Evolutionary conservation across 2,797 vertebrate genomes (phyloP).

Genomic region (Myotis daubentonii): DNA sequence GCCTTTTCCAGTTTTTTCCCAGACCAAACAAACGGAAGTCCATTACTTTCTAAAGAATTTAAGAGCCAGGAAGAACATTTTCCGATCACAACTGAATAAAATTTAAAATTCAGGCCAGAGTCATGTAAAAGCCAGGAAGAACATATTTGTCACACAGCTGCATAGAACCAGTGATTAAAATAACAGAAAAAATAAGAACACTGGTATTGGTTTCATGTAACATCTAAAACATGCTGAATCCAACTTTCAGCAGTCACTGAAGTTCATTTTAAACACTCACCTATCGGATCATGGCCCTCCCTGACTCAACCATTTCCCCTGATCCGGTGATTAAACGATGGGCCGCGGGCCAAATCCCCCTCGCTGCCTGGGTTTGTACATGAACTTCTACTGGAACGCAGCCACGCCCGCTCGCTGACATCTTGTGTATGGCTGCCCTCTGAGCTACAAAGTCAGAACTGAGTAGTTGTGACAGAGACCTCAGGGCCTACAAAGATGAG

Average conservation of each 20-base stretch:
- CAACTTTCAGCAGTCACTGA: not conserved
- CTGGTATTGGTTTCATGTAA: not conserved
- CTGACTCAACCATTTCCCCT: not conserved
- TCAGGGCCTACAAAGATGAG: not conserved
- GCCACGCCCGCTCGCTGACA: not conserved
- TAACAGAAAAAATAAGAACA: not conserved
- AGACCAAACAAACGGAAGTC: constrained; percentile 32
- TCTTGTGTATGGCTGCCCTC: not conserved
- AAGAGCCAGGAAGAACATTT: constrained; percentile 8
- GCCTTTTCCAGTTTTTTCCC: not conserved
- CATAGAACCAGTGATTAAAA: not conserved
- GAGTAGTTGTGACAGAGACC: not conserved
- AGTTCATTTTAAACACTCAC: not conserved
- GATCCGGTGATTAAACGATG: not conserved
- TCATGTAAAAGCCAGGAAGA: constrained; percentile 34
- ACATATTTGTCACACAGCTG: not conserved
- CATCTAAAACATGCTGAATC: not conserved
- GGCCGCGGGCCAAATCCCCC: not conserved
- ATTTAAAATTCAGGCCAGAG: constrained; percentile 45
- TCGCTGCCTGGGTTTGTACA: not conserved
- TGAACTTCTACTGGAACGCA: not conserved
- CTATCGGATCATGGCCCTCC: not conserved
- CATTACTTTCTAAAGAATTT: constrained; percentile 31
- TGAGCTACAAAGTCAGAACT: not conserved
- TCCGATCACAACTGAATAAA: not conserved